Evolutionary conservation across 2,797 vertebrate species (phyloP).

Genomic region (Myiotriccus ornatus): DNA sequence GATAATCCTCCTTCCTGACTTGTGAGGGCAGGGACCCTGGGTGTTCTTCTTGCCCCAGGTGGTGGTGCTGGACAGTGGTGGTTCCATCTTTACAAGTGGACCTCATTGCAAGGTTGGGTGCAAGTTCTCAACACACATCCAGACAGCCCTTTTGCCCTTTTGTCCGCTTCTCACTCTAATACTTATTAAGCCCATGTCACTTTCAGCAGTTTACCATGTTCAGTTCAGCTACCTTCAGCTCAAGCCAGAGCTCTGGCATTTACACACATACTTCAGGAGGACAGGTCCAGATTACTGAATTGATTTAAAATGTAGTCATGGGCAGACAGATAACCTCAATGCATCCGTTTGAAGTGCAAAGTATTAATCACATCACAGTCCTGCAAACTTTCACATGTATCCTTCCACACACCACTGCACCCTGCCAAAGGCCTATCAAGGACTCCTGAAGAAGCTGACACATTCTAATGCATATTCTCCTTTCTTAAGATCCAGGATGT

Average conservation of each 20-base stretch:
- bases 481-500: not conserved
- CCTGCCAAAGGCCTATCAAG: not conserved
- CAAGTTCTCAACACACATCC: not conserved
- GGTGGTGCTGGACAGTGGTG: rapidly evolving
- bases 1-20: not conserved
- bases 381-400: not conserved
- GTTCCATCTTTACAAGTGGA: not conserved
- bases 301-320: rapidly evolving
- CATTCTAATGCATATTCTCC: not conserved
- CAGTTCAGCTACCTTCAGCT: not conserved
- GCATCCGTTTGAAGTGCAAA: not conserved
- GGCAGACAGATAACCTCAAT: not conserved
- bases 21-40: not conserved
- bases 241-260: not conserved
- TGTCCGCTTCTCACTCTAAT: not conserved
- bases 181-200: not conserved
- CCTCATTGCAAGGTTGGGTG: rapidly evolving
- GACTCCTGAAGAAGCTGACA: not conserved
- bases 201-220: not conserved
- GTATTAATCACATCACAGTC: not conserved
- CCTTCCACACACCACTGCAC: not conserved
- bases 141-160: not conserved
- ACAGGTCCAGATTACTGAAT: not conserved
- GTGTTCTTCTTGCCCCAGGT: not conserved
- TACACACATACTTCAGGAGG: not conserved